A percentile compares a stretch with the other conserved stretches of the same genome.
Evolutionary conservation across 2,888 invertebrate species (phyloP).

Genomic region (Quadroppia sp.): DNA sequence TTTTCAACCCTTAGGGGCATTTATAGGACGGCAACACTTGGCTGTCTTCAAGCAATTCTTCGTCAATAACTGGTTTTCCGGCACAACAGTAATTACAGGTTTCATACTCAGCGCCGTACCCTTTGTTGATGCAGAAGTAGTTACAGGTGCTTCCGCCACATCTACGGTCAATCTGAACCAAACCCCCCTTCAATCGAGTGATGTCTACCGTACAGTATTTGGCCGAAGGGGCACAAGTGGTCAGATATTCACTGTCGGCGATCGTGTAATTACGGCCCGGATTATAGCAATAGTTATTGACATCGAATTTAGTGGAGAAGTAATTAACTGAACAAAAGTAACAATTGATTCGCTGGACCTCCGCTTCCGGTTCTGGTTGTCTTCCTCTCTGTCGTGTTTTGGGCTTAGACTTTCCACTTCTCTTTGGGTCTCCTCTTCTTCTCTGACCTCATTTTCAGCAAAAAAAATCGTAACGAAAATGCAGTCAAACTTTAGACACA

Average conservation of each 20-base stretch:
- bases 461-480: neutral
- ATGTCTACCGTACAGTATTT: constrained; percentile 38
- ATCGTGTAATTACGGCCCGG: constrained; percentile 26
- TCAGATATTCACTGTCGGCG: constrained; percentile 39
- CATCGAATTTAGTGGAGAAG: constrained; percentile 41
- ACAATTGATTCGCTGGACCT: constrained; percentile 21
- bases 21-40: neutral
- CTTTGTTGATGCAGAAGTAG: constrained; percentile 34
- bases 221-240: constrained; percentile 25
- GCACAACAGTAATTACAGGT: constrained; percentile 39
- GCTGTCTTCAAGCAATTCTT: constrained; percentile 12
- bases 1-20: neutral
- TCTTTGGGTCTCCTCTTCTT: constrained; percentile 16
- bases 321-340: constrained; percentile 44
- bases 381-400: constrained; percentile 7
- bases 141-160: constrained; percentile 37
- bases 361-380: constrained; percentile 12
- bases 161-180: constrained; percentile 30
- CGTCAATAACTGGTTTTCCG: constrained; percentile 32
- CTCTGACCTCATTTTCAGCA: constrained; percentile 20
- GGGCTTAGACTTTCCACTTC: neutral
- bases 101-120: constrained; percentile 35
- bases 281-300: constrained; percentile 40
- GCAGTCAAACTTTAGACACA: neutral
- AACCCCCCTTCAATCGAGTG: constrained; percentile 35